Conservation (phyloP, 2,113 vertebrate genomes). For the Catharus minimus region DNA sequence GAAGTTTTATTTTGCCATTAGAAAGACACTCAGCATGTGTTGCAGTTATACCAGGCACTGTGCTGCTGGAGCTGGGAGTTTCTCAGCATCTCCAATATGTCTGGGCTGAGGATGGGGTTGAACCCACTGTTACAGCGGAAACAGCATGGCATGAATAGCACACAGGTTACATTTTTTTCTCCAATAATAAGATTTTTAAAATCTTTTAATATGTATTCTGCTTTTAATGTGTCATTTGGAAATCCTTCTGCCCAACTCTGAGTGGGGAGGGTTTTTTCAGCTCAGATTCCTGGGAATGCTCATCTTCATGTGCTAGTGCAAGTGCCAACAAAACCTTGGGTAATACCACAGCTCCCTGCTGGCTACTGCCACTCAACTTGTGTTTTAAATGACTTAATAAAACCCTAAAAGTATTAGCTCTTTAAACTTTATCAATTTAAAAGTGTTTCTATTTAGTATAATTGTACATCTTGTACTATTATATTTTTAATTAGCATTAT, state of each 20-base stretch:
- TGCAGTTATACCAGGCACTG: neutral
- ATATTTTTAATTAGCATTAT: neutral
- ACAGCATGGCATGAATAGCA: neutral
- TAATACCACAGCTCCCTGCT: neutral
- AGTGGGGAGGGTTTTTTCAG: neutral
- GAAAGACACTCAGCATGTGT: neutral
- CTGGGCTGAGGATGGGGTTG: neutral
- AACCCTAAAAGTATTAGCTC: rapidly evolving
- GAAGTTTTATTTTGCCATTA: neutral
- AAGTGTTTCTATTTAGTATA: neutral
- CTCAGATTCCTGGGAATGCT: neutral
- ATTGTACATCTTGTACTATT: neutral
- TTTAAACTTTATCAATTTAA: neutral
- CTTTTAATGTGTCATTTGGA: neutral
- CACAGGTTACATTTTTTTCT: neutral
- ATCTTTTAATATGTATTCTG: neutral
- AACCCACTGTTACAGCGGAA: neutral
- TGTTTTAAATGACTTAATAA: neutral
- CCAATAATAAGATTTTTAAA: neutral
- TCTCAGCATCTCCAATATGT: rapidly evolving
- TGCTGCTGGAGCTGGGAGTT: neutral
- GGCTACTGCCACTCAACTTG: neutral
- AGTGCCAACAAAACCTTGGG: neutral
- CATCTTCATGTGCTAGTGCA: neutral
- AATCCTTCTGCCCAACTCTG: neutral